Conservation (phyloP, 2,888 invertebrate genomes). For the Schrankia costaestrigalis region DNA sequence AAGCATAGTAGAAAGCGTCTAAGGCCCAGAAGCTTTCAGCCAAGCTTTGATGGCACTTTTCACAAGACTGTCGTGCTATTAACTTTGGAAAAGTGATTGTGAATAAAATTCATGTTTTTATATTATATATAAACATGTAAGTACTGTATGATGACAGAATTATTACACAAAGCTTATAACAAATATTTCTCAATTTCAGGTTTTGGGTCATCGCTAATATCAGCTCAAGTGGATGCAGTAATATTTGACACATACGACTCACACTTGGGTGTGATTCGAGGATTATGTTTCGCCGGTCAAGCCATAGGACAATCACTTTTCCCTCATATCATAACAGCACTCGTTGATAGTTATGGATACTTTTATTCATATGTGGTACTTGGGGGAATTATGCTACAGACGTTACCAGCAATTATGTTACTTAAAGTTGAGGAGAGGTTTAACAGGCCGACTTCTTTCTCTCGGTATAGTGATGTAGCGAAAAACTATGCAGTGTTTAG, state of each 20-base stretch:
- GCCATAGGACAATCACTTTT: constrained; percentile 68
- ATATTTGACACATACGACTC: constrained; percentile 73
- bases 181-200: too few relatives aligned
- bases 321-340: constrained; percentile 64
- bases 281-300: constrained; percentile 66
- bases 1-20: too few relatives aligned
- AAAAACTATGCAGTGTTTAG: constrained; percentile 64
- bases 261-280: constrained; percentile 57
- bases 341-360: constrained; percentile 65
- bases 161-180: too few relatives aligned
- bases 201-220: constrained; percentile 67
- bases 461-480: constrained; percentile 62
- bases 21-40: too few relatives aligned
- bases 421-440: constrained; percentile 54
- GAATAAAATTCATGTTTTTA: too few relatives aligned
- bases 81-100: too few relatives aligned
- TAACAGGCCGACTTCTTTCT: constrained; percentile 52
- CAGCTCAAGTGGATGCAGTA: constrained; percentile 73
- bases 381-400: constrained; percentile 65
- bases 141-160: too few relatives aligned
- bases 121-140: too few relatives aligned
- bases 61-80: too few relatives aligned
- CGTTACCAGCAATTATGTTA: constrained; percentile 61
- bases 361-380: constrained; percentile 58
- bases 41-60: too few relatives aligned